Conservation (phyloP, 2,888 invertebrate genomes). For the Tiliacea aurago region DNA sequence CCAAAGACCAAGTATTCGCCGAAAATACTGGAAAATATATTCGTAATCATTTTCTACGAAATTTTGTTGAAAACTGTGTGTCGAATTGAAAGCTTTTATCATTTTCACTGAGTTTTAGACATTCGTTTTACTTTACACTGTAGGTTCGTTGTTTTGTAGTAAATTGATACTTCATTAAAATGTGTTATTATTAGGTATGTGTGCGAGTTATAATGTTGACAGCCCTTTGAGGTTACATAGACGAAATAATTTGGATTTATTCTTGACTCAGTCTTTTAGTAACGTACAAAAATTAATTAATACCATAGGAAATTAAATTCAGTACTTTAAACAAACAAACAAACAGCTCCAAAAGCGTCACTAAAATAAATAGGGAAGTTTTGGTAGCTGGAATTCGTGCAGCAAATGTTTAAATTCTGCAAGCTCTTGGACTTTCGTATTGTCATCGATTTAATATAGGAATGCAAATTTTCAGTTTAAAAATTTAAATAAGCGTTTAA, state of each 20-base stretch:
- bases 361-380: conserved; percentile 20
- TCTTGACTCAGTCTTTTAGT: neutral
- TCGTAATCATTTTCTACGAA: conserved; percentile 19
- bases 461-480: conserved; percentile 19
- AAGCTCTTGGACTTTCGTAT: conserved; percentile 24
- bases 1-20: conserved; percentile 49
- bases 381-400: conserved; percentile 1
- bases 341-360: neutral
- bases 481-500: conserved; percentile 10
- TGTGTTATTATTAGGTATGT: neutral
- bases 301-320: neutral
- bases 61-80: conserved; percentile 19
- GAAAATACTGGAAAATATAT: conserved; percentile 26
- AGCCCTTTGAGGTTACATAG: neutral
- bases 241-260: neutral
- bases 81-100: conserved; percentile 7
- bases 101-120: neutral
- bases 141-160: neutral
- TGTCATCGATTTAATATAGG: conserved; percentile 30
- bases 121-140: neutral
- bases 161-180: conserved; percentile 28
- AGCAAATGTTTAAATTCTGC: conserved; percentile 26
- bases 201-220: neutral
- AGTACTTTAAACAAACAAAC: neutral
- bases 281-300: too few relatives aligned